Conservation (phyloP, 2,113 vertebrate genomes). For the Pluvianellus socialis region DNA sequence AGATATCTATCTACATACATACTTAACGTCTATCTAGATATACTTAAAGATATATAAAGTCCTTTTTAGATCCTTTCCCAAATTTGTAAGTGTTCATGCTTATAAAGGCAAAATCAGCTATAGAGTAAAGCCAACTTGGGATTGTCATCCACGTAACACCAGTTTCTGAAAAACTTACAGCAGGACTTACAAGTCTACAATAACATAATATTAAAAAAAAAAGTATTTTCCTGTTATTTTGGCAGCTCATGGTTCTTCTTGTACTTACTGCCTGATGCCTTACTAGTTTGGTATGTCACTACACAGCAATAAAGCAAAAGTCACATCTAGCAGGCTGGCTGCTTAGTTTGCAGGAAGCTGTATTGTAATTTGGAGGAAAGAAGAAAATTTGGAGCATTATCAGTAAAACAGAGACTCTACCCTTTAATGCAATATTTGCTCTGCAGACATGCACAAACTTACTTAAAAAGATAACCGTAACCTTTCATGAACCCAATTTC, state of each 20-base stretch:
- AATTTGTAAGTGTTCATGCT: background rate
- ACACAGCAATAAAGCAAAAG: background rate
- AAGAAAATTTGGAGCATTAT: background rate
- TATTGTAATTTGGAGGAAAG: background rate
- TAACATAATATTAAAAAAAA: background rate
- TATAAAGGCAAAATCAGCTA: background rate
- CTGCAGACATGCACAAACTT: conserved; percentile 14
- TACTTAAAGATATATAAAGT: background rate
- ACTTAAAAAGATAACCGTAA: background rate
- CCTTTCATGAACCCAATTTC: background rate
- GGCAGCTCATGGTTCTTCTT: background rate
- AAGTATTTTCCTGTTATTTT: background rate
- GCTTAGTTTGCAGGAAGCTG: background rate
- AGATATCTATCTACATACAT: background rate
- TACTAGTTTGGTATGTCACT: background rate
- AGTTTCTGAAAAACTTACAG: background rate
- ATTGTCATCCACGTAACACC: background rate
- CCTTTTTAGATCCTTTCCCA: background rate
- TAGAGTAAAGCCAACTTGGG: background rate
- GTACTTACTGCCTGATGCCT: background rate
- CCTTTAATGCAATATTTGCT: background rate
- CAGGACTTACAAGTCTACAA: background rate
- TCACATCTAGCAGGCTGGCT: background rate
- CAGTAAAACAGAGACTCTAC: background rate
- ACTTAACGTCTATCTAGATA: background rate